These are phyloP conservation scores for Nannoperca obscura DNA, from an alignment of 2,797 vertebrate genomes.

Conservation along the genomic window DNA sequence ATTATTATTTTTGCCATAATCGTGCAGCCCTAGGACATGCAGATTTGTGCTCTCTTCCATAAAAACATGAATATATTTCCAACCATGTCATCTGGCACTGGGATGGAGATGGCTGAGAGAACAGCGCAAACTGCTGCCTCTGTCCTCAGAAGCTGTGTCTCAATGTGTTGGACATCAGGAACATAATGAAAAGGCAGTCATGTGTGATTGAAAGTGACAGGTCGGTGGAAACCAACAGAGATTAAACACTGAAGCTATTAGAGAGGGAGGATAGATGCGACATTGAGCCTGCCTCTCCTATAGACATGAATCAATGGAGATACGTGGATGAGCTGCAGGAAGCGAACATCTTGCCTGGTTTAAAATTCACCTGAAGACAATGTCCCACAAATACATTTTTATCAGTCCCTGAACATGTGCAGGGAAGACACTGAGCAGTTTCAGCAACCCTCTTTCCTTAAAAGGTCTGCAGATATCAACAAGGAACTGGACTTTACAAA, in stretches of 20 bases:
- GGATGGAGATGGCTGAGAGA: conserved; percentile 24
- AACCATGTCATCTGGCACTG: conserved; percentile 23
- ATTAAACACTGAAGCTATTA: conserved; percentile 52
- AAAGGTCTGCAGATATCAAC: neutral
- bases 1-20: too few relatives aligned
- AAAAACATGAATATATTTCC: conserved; percentile 14
- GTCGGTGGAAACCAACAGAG: conserved; percentile 39
- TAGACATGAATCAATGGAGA: conserved; percentile 50
- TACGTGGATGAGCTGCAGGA: conserved; percentile 29
- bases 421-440: conserved; percentile 16
- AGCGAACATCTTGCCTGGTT: conserved; percentile 34
- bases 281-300: conserved; percentile 30
- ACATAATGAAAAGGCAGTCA: conserved; percentile 65
- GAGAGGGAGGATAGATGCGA: conserved; percentile 26
- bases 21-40: neutral
- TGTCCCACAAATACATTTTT: conserved; percentile 16
- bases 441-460: neutral
- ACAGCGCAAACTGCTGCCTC: conserved; percentile 15
- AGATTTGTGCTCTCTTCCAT: neutral
- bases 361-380: conserved; percentile 28
- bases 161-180: conserved; percentile 43
- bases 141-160: conserved; percentile 37
- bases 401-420: conserved; percentile 19
- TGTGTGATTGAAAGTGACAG: conserved; percentile 57
- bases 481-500: conserved; percentile 29